Evolutionary conservation across 2,888 invertebrate genomes (phyloP), one percentile per base, ranked within the genome.

Genomic region (Dorcus hopei): DNA sequence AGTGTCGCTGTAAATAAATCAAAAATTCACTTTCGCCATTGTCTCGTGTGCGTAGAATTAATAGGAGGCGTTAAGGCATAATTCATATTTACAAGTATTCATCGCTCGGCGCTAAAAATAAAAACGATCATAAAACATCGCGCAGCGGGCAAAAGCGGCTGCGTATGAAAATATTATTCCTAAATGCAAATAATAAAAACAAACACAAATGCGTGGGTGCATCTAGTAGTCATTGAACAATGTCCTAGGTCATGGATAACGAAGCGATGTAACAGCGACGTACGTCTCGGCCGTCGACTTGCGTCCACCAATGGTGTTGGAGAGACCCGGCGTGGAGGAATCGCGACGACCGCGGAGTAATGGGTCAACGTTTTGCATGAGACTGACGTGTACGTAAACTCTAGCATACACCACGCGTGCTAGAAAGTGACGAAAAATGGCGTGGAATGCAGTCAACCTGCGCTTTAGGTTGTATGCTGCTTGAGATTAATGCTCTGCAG

Each of bases 161-260:
- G 26, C 26, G 26, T 26, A 26, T 26, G 26, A 26, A 26, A 26
- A 26, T 26, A 26, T 26, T 26, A 26, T 26, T 26, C 26, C 26
- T 26, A 26, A 26, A 26, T 26, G 26, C 26, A 26, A 26, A 26
- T 45, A 45, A 45, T 45, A 58, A 49, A 45, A 57, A 52, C 51
- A 54, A 48, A 54, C 40, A 11, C 23, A 55, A 16, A 48, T 40
- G 48, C 38, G 52, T 52, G 56, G 50, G 56, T 51, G 26, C 48
- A 39, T 23, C 49, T 49, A 43, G 61, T 59, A 57, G 59, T 56
- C 60, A 58, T 66, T 65, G 62, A 66, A 61, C 63, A 63, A 62
- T 65, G 61, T 56, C 63, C 64, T 67, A 67, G 67, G 67, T 67
- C 67, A 67, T 64, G 67, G 65, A 61, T 64, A 55, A 50, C 33